A percentile compares a stretch with the other conserved stretches of the same genome.
Evolutionary conservation across 2,113 vertebrate species (phyloP).

Genomic region (Pheucticus melanocephalus): DNA sequence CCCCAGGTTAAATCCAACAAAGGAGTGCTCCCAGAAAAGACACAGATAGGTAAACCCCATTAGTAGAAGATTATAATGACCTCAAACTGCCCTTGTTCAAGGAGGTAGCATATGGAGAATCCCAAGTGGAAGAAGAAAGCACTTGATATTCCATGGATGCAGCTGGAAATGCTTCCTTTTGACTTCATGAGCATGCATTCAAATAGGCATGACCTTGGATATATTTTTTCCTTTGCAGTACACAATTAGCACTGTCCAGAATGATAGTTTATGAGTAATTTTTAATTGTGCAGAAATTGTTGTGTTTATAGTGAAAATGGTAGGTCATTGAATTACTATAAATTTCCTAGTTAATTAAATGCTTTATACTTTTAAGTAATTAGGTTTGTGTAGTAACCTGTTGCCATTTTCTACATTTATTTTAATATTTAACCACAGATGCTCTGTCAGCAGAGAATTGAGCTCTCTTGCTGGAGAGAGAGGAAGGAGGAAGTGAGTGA

Average conservation of each 20-base stretch:
- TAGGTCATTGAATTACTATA: neutral
- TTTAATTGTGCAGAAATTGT: conserved; percentile 17
- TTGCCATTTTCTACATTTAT: conserved; percentile 14
- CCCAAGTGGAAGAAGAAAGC: conserved; percentile 34
- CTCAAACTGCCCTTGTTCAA: conserved; percentile 56
- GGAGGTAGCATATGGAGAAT: conserved; percentile 53
- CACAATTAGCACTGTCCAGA: neutral
- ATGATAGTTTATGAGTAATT: neutral
- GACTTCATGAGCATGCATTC: neutral
- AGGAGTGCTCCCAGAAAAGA: conserved; percentile 23
- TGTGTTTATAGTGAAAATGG: neutral
- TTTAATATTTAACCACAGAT: conserved; percentile 20
- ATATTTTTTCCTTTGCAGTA: neutral
- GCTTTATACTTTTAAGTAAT: neutral
- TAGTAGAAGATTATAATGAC: conserved; percentile 52
- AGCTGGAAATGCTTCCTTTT: conserved; percentile 31
- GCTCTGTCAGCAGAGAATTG: neutral
- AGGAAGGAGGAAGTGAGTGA: neutral
- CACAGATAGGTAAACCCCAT: conserved; percentile 21
- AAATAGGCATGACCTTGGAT: conserved; percentile 6
- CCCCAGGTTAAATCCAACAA: conserved; percentile 16
- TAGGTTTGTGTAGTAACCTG: neutral
- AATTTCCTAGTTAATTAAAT: conserved; percentile 4
- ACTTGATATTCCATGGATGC: conserved; percentile 53
- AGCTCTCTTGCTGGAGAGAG: neutral